Conservation (phyloP, 2,797 vertebrate genomes). For the Fratercula arctica region DNA sequence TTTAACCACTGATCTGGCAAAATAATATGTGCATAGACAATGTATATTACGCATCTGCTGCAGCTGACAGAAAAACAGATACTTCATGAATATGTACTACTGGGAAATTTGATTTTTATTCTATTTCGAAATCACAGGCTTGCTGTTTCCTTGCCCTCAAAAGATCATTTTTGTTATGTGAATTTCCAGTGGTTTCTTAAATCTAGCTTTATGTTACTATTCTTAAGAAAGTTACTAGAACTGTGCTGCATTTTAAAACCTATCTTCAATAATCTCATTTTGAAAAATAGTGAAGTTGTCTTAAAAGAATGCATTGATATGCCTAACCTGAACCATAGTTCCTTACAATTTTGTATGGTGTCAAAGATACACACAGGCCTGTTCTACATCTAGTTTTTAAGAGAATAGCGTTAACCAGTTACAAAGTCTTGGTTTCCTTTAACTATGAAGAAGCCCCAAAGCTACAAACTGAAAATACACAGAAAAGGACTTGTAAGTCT, state of each 20-base stretch:
- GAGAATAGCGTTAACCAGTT: neutral
- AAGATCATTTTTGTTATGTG: conserved; percentile 2
- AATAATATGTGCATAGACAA: conserved; percentile 30
- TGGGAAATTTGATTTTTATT: conserved; percentile 41
- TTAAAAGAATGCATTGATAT: neutral
- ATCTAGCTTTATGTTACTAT: neutral
- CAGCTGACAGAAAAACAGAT: conserved; percentile 47
- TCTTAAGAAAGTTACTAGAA: neutral
- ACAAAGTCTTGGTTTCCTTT: neutral
- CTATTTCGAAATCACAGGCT: conserved; percentile 37
- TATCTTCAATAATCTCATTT: neutral
- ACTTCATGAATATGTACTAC: conserved; percentile 62
- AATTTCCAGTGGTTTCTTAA: conserved; percentile 5
- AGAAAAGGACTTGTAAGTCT: neutral
- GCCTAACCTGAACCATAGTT: neutral
- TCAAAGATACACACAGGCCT: neutral
- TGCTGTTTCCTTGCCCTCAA: conserved; percentile 6
- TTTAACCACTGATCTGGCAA: conserved; percentile 13
- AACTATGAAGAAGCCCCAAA: neutral
- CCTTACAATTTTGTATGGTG: neutral
- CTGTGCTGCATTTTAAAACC: neutral
- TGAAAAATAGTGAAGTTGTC: neutral
- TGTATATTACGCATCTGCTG: neutral
- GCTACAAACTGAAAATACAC: neutral
- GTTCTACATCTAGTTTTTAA: neutral